These are phyloP conservation scores for Onychostruthus taczanowskii DNA, from an alignment of 2,113 vertebrate genomes.

Conservation along the genomic window DNA sequence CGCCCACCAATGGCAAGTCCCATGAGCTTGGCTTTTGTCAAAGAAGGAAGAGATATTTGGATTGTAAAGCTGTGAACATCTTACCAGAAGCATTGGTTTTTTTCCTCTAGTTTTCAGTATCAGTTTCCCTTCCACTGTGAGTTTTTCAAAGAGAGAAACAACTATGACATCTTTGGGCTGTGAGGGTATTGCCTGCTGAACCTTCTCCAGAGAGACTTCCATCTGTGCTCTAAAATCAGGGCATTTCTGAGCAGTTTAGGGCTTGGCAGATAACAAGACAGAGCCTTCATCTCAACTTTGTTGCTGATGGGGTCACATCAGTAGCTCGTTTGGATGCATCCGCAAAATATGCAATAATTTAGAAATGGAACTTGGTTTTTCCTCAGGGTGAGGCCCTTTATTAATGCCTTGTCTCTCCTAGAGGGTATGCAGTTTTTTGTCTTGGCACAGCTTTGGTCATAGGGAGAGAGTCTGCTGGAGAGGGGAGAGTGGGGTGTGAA, in stretches of 20 bases:
- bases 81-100: background rate
- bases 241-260: background rate
- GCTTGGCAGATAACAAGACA: background rate
- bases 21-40: background rate
- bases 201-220: background rate
- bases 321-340: accelerated
- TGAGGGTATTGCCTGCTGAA: background rate
- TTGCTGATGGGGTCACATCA: background rate
- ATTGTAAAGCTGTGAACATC: background rate
- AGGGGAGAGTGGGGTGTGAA: background rate
- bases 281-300: background rate
- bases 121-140: background rate
- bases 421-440: background rate
- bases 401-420: background rate
- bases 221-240: background rate
- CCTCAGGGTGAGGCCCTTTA: background rate
- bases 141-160: background rate
- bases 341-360: background rate
- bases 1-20: background rate
- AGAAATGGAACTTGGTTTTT: background rate
- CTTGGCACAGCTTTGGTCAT: background rate
- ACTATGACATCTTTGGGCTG: background rate
- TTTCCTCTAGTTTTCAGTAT: background rate
- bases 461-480: background rate
- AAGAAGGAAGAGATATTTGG: background rate